Conservation (phyloP, 1,140 invertebrate species). For the Caenorhabditis elegans region WBcel235 BX284604.4:7722001-7722500, state of each 20-base stretch:
- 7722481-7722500: slow-evolving; percentile 52
- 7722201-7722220: slow-evolving; percentile 8
- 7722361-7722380: neutral
- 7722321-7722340: neutral
- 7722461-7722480: neutral
- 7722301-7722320: neutral
- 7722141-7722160: neutral
- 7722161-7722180: neutral
- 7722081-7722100: slow-evolving; percentile 26
- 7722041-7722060: neutral
- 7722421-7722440: too few species aligned
- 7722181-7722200: neutral
- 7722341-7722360: neutral
- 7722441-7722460: neutral
- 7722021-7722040: slow-evolving; percentile 29
- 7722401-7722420: neutral
- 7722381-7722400: neutral
- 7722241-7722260: slow-evolving; percentile 16
- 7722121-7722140: slow-evolving; percentile 18
- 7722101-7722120: neutral
- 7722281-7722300: neutral
- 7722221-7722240: slow-evolving; percentile 35
- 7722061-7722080: neutral
- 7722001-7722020: slow-evolving; percentile 27
- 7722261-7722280: slow-evolving; percentile 1